Percentiles rank a stretch among this genome's conserved stretches.
Conservation (phyloP, 1,140 invertebrate genomes). For the Marisa cornuarietis region DNA sequence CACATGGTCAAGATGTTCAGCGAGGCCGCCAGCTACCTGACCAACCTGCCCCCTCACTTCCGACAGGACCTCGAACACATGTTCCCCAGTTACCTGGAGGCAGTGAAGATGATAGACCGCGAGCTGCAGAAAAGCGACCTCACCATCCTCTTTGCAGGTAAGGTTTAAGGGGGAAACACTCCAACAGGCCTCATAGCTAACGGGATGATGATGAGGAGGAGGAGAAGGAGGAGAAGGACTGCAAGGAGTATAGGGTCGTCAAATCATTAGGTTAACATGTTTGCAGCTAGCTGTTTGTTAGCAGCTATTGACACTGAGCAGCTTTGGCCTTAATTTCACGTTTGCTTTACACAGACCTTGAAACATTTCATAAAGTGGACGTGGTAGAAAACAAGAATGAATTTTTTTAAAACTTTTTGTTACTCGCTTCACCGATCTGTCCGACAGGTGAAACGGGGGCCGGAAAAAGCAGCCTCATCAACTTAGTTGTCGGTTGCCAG, state of each 20-base stretch:
- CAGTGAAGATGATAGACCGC: conserved; percentile 18
- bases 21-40: conserved; percentile 26
- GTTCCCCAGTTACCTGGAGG: conserved; percentile 30
- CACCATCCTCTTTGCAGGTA: conserved; percentile 46
- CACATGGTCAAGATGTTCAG: conserved; percentile 31
- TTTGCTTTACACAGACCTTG: too few species aligned
- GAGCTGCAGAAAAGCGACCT: conserved; percentile 40
- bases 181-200: background rate
- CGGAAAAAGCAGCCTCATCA: conserved; percentile 51
- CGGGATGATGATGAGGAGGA: background rate
- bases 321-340: too few species aligned
- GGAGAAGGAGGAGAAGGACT: too few species aligned
- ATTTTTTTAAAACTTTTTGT: background rate
- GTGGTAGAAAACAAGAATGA: too few species aligned
- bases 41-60: conserved; percentile 29
- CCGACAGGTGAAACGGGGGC: conserved; percentile 46
- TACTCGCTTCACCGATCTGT: background rate
- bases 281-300: too few species aligned
- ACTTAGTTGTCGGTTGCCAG: conserved; percentile 42
- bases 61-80: conserved; percentile 34
- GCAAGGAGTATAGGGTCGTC: too few species aligned
- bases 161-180: background rate
- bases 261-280: too few species aligned
- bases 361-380: too few species aligned
- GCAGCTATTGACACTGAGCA: too few species aligned